Evolutionary conservation across 2,113 vertebrate species (phyloP).

Genomic region (Neotragus moschatus): DNA sequence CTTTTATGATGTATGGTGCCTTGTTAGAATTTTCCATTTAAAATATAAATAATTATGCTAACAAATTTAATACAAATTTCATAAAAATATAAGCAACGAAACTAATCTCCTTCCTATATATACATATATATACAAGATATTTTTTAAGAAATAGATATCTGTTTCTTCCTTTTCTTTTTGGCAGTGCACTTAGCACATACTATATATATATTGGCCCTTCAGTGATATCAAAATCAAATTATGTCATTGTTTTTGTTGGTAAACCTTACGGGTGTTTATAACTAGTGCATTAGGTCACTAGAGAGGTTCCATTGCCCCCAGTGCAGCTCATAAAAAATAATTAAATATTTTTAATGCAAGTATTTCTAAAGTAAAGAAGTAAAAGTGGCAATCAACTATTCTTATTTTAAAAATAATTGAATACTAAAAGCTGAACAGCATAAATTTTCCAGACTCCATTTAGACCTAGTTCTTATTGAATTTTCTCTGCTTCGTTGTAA

Average conservation of each 20-base stretch:
- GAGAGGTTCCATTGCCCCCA: background rate
- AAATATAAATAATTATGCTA: slow-evolving; percentile 56
- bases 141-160: slow-evolving; percentile 43
- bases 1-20: slow-evolving; percentile 57
- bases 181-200: background rate
- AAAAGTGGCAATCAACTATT: background rate
- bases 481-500: background rate
- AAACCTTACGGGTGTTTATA: background rate
- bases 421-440: background rate
- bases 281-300: background rate
- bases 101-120: background rate
- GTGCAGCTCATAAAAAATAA: background rate
- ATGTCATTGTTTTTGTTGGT: background rate
- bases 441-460: background rate
- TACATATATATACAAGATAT: background rate
- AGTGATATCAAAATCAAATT: background rate
- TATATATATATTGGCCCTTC: background rate
- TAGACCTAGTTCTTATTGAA: background rate
- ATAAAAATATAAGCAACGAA: slow-evolving; percentile 56
- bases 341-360: background rate
- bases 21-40: slow-evolving; percentile 55
- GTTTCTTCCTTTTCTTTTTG: background rate
- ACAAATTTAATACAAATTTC: slow-evolving; percentile 63
- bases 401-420: background rate
- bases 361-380: background rate